Evolutionary conservation across 2,888 invertebrate genomes (phyloP).

Genomic region (Plebejus melissa): DNA sequence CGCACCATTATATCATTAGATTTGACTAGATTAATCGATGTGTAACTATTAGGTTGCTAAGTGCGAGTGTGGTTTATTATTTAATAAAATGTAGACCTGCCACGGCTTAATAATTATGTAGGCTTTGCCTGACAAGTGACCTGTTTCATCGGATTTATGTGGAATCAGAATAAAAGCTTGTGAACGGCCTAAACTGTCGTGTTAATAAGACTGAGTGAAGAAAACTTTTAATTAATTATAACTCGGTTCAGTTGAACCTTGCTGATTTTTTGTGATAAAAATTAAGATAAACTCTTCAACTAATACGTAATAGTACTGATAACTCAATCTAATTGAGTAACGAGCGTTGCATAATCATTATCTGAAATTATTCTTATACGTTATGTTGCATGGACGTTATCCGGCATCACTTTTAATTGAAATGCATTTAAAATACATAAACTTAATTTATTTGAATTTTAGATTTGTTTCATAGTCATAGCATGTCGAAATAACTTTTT

Average conservation of each 20-base stretch:
- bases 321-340: neutral
- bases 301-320: neutral
- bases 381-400: neutral
- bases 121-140: conserved; percentile 5
- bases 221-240: neutral
- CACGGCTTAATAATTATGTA: conserved; percentile 24
- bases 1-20: conserved; percentile 49
- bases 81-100: conserved; percentile 22
- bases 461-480: neutral
- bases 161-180: neutral
- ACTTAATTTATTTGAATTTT: neutral
- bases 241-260: neutral
- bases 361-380: conserved; percentile 19
- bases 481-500: too few species aligned
- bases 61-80: conserved; percentile 6
- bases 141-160: neutral
- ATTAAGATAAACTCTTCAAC: neutral
- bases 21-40: conserved; percentile 45
- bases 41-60: conserved; percentile 32
- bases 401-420: conserved; percentile 4
- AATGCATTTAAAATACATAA: conserved; percentile 1
- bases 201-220: neutral
- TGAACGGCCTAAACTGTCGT: neutral
- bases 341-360: conserved; percentile 16
- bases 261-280: neutral